Conservation (phyloP, 2,888 invertebrate species). For the Drosophila buzzatii region DNA sequence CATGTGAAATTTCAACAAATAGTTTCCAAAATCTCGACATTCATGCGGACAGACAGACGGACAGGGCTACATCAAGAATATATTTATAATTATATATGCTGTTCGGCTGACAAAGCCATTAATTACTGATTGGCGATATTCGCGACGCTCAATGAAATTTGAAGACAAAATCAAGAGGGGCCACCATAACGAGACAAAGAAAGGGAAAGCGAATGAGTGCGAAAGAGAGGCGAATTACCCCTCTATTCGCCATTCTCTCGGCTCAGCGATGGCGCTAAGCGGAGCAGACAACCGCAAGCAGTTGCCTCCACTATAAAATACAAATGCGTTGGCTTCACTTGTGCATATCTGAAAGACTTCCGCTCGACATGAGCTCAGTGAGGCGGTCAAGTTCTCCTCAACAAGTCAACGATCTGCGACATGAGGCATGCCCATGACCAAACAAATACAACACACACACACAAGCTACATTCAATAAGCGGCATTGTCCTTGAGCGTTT, state of each 20-base stretch:
- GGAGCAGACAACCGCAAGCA: constrained; percentile 60
- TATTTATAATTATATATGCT: no score
- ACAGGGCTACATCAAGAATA: no score
- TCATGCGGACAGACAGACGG: no score
- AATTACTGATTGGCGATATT: constrained; percentile 78
- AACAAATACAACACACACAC: no score
- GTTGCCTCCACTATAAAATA: constrained; percentile 4
- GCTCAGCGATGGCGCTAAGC: constrained; percentile 67
- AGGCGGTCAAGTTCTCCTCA: constrained; percentile 10
- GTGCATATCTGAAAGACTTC: constrained; percentile 54
- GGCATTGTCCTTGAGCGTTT: constrained; percentile 80
- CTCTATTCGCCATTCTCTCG: no score
- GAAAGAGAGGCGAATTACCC: neutral
- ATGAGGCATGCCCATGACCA: constrained; percentile 34
- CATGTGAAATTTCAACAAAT: no score
- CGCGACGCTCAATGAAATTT: constrained; percentile 66
- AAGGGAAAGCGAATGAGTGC: no score
- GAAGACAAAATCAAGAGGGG: constrained; percentile 27
- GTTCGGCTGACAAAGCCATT: constrained; percentile 67
- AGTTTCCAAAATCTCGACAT: no score
- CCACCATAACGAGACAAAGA: neutral
- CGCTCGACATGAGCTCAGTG: constrained; percentile 58
- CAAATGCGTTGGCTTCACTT: neutral
- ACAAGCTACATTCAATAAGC: constrained; percentile 55
- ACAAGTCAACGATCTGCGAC: constrained; percentile 58